Evolutionary conservation across 2,113 vertebrate genomes (phyloP).

Genomic region (Hippocampus barbouri): DNA sequence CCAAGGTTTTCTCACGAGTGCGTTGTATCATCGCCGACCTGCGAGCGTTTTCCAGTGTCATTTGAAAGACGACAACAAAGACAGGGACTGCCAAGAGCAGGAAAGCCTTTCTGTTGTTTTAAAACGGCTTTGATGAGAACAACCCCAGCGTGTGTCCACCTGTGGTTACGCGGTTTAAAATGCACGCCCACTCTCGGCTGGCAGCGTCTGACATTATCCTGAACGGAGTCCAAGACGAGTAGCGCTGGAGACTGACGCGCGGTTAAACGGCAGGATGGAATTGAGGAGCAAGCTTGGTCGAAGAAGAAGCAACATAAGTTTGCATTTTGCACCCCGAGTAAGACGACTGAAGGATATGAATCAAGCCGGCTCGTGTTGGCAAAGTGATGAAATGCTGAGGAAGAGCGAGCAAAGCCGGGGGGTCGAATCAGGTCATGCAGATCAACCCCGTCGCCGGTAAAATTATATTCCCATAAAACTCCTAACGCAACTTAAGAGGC

Average conservation of each 20-base stretch:
- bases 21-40: constrained; percentile 25
- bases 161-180: constrained; percentile 58
- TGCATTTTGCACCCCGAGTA: constrained; percentile 45
- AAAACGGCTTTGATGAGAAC: constrained; percentile 39
- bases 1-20: constrained; percentile 38
- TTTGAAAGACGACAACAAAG: constrained; percentile 42
- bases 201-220: constrained; percentile 54
- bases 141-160: constrained; percentile 55
- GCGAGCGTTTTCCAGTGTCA: constrained; percentile 44
- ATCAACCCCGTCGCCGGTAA: not conserved
- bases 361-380: constrained; percentile 17
- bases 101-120: constrained; percentile 44
- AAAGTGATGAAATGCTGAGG: constrained; percentile 4
- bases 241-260: constrained; percentile 62
- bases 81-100: constrained; percentile 33
- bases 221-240: constrained; percentile 70
- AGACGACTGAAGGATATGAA: constrained; percentile 40
- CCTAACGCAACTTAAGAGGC: not conserved
- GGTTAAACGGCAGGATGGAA: constrained; percentile 60
- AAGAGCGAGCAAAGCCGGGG: not conserved
- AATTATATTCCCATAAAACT: not conserved
- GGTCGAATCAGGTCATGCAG: not conserved
- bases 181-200: constrained; percentile 39
- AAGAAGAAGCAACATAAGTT: constrained; percentile 38
- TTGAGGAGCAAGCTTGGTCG: constrained; percentile 35